phyloP scores from a whole-genome alignment of 2,113 vertebrate genomes.

The Sardina pilchardus region DNA sequence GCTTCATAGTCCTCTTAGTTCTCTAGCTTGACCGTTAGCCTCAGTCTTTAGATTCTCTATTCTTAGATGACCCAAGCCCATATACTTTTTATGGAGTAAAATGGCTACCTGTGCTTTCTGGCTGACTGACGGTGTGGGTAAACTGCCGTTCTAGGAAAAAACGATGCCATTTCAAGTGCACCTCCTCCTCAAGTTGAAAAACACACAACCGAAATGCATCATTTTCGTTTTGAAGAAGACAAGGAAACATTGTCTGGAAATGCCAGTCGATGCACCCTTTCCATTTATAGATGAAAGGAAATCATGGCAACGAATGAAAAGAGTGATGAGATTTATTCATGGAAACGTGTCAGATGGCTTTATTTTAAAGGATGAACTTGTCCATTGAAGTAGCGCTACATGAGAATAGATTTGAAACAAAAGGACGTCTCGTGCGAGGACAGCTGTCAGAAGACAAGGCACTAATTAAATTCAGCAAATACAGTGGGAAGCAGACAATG shows the following conservation, averaged over 20 bases:
- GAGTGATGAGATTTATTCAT: slow-evolving; percentile 14
- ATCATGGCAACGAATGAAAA: slow-evolving; percentile 14
- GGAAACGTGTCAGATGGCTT: slow-evolving; percentile 1
- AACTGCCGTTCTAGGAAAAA: not conserved
- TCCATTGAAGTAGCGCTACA: slow-evolving; percentile 33
- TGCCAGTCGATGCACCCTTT: not conserved
- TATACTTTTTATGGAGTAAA: not conserved
- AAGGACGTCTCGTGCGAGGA: slow-evolving; percentile 25
- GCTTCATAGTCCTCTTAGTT: not conserved
- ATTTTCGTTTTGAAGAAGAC: not conserved
- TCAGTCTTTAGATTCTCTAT: not conserved
- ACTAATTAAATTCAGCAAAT: slow-evolving; percentile 50
- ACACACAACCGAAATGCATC: not conserved
- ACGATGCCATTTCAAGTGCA: not conserved
- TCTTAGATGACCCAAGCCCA: not conserved
- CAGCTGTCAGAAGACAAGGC: slow-evolving; percentile 49
- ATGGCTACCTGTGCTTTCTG: not conserved
- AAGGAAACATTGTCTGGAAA: not conserved
- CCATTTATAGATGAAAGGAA: slow-evolving; percentile 18
- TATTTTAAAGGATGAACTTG: slow-evolving; percentile 5
- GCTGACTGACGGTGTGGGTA: not conserved
- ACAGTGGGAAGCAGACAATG: slow-evolving; percentile 29
- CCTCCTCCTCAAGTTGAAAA: not conserved
- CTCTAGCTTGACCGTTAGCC: not conserved
- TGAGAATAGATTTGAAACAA: slow-evolving; percentile 38